phyloP scores from a whole-genome alignment of 2,113 vertebrate genomes.

The Tetrao urogallus region DNA sequence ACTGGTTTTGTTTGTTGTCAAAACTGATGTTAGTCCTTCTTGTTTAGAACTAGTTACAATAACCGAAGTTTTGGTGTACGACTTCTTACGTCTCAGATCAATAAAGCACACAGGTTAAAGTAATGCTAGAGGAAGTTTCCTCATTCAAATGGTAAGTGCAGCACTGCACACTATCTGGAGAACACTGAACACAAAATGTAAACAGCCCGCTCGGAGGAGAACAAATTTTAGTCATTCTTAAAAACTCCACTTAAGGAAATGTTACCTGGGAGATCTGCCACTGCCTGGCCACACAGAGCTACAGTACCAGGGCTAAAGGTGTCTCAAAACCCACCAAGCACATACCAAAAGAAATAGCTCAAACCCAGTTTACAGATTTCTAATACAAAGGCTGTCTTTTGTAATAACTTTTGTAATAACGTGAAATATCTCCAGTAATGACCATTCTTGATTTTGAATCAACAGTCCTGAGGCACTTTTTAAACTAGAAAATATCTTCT shows the following conservation, averaged over 20 bases:
- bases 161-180: constrained; percentile 44
- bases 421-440: background rate
- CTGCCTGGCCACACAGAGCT: constrained; percentile 1
- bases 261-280: constrained; percentile 5
- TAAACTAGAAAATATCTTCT: background rate
- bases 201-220: constrained; percentile 9
- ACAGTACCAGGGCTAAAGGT: background rate
- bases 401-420: background rate
- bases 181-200: constrained; percentile 36
- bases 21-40: constrained; percentile 78
- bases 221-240: constrained; percentile 33
- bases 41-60: constrained; percentile 74
- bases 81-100: constrained; percentile 64
- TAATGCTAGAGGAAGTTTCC: constrained; percentile 48
- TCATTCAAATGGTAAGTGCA: background rate
- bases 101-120: constrained; percentile 44
- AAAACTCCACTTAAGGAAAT: constrained; percentile 19
- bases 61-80: constrained; percentile 49
- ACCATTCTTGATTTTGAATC: background rate
- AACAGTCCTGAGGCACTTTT: background rate
- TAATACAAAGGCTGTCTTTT: background rate
- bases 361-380: background rate
- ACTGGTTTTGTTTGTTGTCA: constrained; percentile 85
- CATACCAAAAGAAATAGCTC: constrained; percentile 3
- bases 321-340: background rate